A percentile compares a stretch with the other conserved stretches of the same genome.
Conservation (phyloP, 2,797 vertebrate genomes). For the Luscinia luscinia region DNA sequence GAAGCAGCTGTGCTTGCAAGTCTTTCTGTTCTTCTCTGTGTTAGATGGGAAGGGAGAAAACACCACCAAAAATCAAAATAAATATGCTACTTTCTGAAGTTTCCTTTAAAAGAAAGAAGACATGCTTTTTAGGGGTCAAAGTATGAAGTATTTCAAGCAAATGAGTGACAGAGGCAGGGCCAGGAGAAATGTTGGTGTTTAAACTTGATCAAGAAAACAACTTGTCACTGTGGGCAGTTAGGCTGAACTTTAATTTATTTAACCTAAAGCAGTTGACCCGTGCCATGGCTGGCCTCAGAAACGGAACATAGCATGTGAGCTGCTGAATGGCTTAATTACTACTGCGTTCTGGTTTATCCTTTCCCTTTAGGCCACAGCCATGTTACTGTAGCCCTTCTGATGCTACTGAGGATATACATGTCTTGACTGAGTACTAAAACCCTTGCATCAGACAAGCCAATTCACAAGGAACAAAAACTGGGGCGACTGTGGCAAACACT, state of each 20-base stretch:
- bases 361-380: background rate
- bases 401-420: background rate
- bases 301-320: rapidly evolving
- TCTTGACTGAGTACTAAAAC: background rate
- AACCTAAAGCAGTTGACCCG: background rate
- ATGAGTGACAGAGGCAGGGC: background rate
- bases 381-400: background rate
- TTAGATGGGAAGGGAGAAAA: background rate
- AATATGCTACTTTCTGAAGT: background rate
- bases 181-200: background rate
- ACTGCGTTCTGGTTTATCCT: background rate
- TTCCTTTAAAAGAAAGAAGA: background rate
- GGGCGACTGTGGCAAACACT: background rate
- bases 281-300: background rate
- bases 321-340: background rate
- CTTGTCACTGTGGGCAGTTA: background rate
- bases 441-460: background rate
- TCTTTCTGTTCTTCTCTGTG: background rate
- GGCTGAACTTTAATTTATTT: constrained; percentile 7
- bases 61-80: background rate
- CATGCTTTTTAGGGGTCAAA: background rate
- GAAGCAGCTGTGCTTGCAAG: background rate
- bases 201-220: background rate
- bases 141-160: constrained; percentile 9
- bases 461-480: background rate